phyloP scores from a whole-genome alignment of 37 sponge, comb jelly and placozoan genomes.

The Geodia barretti region DNA sequence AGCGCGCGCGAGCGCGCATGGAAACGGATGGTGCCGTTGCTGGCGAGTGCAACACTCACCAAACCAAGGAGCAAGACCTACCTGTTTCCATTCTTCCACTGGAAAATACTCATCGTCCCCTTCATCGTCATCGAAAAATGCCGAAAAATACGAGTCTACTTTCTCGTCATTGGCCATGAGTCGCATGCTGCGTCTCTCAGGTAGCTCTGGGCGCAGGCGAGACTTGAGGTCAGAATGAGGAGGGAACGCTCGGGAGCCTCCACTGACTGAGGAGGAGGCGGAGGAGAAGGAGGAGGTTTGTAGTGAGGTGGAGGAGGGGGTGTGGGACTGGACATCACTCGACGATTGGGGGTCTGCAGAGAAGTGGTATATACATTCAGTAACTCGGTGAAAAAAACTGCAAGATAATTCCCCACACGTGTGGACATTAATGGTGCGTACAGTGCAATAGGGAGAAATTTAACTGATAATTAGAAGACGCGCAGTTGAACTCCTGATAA shows the following conservation, averaged over 20 bases:
- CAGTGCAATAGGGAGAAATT: too few species aligned
- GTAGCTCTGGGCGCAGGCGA: slow-evolving; percentile 41
- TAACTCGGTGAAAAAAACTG: too few species aligned
- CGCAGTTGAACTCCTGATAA: too few species aligned
- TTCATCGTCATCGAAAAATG: neutral
- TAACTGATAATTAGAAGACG: too few species aligned
- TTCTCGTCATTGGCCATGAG: slow-evolving; percentile 22
- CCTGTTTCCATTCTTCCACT: slow-evolving; percentile 14
- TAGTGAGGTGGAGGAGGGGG: neutral
- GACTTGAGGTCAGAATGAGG: neutral
- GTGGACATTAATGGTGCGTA: too few species aligned
- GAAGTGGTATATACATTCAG: too few species aligned
- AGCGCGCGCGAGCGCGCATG: too few species aligned
- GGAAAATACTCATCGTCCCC: slow-evolving; percentile 33
- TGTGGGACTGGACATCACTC: neutral
- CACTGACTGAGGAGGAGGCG: neutral
- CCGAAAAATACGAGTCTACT: neutral
- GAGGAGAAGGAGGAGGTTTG: neutral
- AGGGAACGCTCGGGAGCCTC: neutral
- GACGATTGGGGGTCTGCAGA: too few species aligned
- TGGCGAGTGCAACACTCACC: too few species aligned
- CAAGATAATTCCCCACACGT: too few species aligned
- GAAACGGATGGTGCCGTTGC: too few species aligned
- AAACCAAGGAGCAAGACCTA: neutral
- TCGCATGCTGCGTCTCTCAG: slow-evolving; percentile 60